Percentiles rank a stretch among this genome's conserved stretches.
Conservation (phyloP, 2,113 vertebrate species). For the Cottus gobio region DNA sequence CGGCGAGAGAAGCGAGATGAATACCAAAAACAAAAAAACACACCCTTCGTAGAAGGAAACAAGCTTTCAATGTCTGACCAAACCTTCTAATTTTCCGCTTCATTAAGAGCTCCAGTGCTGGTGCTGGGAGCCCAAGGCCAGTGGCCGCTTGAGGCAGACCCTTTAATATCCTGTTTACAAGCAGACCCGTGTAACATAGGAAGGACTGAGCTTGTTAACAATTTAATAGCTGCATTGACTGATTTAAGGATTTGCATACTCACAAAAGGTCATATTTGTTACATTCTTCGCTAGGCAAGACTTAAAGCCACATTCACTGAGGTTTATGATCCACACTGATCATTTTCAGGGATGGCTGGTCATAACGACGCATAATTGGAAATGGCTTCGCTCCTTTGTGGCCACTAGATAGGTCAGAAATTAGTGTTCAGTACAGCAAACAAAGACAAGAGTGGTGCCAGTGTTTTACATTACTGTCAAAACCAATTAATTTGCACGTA, state of each 20-base stretch:
- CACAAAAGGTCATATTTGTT: constrained; percentile 79
- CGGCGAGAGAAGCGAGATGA: constrained; percentile 29
- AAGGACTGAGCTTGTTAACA: constrained; percentile 75
- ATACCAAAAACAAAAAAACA: constrained; percentile 40
- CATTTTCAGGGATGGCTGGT: constrained; percentile 73
- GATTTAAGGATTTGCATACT: constrained; percentile 76
- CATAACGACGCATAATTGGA: constrained; percentile 74
- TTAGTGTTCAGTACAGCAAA: constrained; percentile 56
- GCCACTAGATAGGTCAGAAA: constrained; percentile 62
- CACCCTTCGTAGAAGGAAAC: constrained; percentile 69
- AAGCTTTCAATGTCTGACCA: constrained; percentile 70
- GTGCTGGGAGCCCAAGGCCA: constrained; percentile 71
- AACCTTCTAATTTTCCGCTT: constrained; percentile 84
- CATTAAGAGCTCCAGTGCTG: constrained; percentile 79
- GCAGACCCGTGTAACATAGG: constrained; percentile 56
- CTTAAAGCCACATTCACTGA: constrained; percentile 64
- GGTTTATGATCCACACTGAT: constrained; percentile 73
- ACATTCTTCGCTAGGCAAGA: constrained; percentile 61
- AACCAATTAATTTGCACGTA: constrained; percentile 30
- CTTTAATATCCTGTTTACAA: constrained; percentile 81
- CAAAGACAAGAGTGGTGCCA: constrained; percentile 43
- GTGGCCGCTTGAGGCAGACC: constrained; percentile 67
- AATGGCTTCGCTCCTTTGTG: constrained; percentile 67
- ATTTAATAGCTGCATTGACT: constrained; percentile 73
- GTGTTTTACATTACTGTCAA: constrained; percentile 32